Base-by-base conservation (phyloP, 2,888 invertebrate genomes). In the Griposia aprilina region DNA sequence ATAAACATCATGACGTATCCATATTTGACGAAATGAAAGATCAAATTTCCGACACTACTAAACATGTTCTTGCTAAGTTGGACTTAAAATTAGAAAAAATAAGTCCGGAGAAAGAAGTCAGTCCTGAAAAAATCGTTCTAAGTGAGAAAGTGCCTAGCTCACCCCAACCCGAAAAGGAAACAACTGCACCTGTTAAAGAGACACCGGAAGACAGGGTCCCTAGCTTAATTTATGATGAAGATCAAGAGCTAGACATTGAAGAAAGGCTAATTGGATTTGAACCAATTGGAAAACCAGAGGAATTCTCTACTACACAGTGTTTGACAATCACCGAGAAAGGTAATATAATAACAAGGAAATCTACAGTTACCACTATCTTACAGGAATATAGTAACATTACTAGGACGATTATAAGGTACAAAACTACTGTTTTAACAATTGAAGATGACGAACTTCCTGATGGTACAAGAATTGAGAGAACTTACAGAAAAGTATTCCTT, bases 211-310 rank as follows among this genome's bases (percentile, higher is more conserved):
- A 76, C n/a, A 74, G 77, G 13, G n/a, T 68, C 2, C 69, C 85
- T 1, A 74, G 70, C 15, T 74, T 87, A 48, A 77, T 87, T 69
- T 88, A 82, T 69, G 82, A 84, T 36, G 86, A 85, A 82, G 82
- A 87, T 74, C 79, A 88, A 67, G 88, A 88, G 76, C 45, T 88
- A 26, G 80, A 82, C 2, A 76, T 86, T 73, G 87, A 88, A 60
- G 88, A 89, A 70, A 84, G 84, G 30, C 81, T 90, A 7, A 89
- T 89, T 75, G 85, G 86, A 60, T 88, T 84, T 81, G 87, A 85
- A 74, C 86, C 86, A n/a, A 72, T 78, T 20, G 85, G 80, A 17
- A 84, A 84, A 69, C 86, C 86, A 57, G 83, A 88, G 45, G 82
- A 80, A 85, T 26, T 79, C 11, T 77, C 81, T 10, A 69, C 52